phyloP scores from a whole-genome alignment of 1,140 invertebrate species.

The Octopus bimaculoides region DNA sequence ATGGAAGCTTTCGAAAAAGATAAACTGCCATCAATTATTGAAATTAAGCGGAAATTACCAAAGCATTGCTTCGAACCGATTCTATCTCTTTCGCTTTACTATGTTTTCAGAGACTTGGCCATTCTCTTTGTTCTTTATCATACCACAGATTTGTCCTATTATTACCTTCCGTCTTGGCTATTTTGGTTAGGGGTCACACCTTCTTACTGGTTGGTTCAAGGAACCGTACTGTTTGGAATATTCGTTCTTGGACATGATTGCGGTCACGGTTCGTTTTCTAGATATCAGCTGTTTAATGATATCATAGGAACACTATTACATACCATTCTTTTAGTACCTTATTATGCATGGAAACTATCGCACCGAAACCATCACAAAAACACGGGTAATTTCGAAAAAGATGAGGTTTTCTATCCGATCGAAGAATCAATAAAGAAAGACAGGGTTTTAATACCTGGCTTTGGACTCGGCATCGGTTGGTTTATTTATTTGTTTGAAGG shows the following conservation, averaged over 20 bases:
- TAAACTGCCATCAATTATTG: constrained; percentile 23
- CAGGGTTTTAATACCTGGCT: constrained; percentile 12
- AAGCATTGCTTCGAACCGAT: constrained; percentile 41
- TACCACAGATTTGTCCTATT: constrained; percentile 21
- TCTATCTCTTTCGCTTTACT: constrained; percentile 36
- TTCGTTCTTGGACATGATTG: constrained; percentile 54
- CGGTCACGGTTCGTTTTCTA: constrained; percentile 52
- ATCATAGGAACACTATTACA: constrained; percentile 22
- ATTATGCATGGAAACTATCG: constrained; percentile 28
- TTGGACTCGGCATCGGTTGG: constrained; percentile 27
- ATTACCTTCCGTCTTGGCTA: neutral
- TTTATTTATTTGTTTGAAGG: constrained; percentile 22
- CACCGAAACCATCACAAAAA: constrained; percentile 27
- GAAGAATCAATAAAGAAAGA: constrained; percentile 6
- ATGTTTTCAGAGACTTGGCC: constrained; percentile 39
- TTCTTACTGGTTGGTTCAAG: constrained; percentile 46
- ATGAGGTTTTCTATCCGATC: constrained; percentile 31
- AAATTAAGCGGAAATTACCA: constrained; percentile 33
- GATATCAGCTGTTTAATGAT: constrained; percentile 31
- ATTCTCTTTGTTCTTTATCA: constrained; percentile 37
- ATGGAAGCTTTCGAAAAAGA: neutral
- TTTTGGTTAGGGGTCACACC: constrained; percentile 15
- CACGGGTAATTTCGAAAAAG: constrained; percentile 25
- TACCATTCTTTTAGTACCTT: constrained; percentile 21
- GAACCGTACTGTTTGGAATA: constrained; percentile 47